Evolutionary conservation across 1,140 invertebrate genomes (phyloP), one percentile per base, ranked within the genome.

Genomic region (Drosophila sechellia): DNA sequence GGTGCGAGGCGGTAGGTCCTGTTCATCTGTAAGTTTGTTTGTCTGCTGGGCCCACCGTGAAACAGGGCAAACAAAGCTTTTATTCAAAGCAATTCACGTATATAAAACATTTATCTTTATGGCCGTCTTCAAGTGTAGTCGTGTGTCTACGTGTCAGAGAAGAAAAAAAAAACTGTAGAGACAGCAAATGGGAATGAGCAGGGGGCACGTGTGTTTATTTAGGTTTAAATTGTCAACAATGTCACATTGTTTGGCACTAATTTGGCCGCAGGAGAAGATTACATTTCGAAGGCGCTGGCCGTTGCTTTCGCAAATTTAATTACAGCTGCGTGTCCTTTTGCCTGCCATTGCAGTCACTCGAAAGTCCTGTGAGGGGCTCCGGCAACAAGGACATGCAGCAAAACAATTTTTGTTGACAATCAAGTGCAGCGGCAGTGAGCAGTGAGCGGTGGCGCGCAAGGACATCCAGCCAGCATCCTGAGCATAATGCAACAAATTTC

Each of bases 41-140:
- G 56, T 71, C 27, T 76, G 61, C 49, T 63, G 57, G 65, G 72
- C 79, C 59, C n/a, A n/a, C n/a, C 78, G 83, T 80, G 75, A 87
- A 79, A 60, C 85, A 66, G 46, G 68, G 52, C 72, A 90, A 89
- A 89, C 80, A 72, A 72, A 69, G 77, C 80, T 77, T 84, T 90
- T 89, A 89, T 84, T 89, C 84, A 84, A 84, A 83, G 72, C 84
- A 89, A 89, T 89, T 84, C 84, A 89, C 84, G 84, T 89, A 83
- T 81, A 84, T 89, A 84, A 89, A 89, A 89, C 84, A 89, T 89
- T 89, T 89, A 89, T 89, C 84, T 89, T 89, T 90, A 89, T 84
- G 84, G 69, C 79, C 84, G 72, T 77, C 84, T 89, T 89, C 77
- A 89, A 89, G 77, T 87, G 77, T 84, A 69, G 55, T 49, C 60